phyloP scores from a whole-genome alignment of 2,113 vertebrate species.

The Plecturocebus donacophilus region DNA sequence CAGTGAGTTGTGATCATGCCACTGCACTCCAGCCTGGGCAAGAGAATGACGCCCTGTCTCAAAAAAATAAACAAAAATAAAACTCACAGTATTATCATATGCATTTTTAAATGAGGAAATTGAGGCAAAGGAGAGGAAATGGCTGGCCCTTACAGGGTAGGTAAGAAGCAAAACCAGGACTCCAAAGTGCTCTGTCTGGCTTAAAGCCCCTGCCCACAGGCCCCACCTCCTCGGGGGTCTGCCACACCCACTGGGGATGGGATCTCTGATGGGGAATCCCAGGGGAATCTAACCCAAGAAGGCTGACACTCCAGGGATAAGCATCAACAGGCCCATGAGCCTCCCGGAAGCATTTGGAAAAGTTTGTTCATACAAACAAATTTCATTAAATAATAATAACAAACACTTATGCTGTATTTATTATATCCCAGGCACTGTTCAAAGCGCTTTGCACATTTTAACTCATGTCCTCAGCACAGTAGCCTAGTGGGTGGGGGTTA shows the following conservation, averaged over 20 bases:
- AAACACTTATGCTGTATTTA: background rate
- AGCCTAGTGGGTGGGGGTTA: background rate
- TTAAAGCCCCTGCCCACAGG: background rate
- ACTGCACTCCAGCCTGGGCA: too few relatives aligned
- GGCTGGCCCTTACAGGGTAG: background rate
- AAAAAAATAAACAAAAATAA: too few relatives aligned
- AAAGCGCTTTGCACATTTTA: background rate
- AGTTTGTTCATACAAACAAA: background rate
- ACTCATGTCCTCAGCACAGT: background rate
- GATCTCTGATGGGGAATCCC: background rate
- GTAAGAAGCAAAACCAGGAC: background rate
- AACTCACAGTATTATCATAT: background rate
- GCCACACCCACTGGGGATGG: background rate
- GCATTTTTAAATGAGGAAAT: background rate
- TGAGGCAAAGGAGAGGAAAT: background rate
- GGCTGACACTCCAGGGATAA: background rate
- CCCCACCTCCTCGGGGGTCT: background rate
- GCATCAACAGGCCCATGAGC: background rate
- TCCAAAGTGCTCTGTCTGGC: background rate
- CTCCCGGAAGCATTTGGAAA: background rate
- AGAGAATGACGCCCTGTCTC: too few relatives aligned
- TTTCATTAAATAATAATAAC: background rate
- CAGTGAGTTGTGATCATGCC: too few relatives aligned
- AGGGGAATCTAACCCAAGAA: background rate
- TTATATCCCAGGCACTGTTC: background rate